These are phyloP conservation scores for Notothenia coriiceps DNA, from an alignment of 2,113 vertebrate genomes.

Conservation along the genomic window DNA sequence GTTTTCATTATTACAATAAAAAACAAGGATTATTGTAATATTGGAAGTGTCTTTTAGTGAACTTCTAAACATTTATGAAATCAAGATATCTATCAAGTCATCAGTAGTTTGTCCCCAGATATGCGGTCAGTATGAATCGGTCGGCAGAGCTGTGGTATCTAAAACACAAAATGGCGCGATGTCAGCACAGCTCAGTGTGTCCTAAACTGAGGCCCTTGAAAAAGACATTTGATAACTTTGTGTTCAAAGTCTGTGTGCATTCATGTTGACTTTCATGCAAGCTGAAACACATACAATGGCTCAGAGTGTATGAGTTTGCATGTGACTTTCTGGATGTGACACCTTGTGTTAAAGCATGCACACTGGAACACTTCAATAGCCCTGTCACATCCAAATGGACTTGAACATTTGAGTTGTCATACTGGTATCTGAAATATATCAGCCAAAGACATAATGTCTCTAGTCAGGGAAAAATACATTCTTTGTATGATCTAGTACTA, in stretches of 20 bases:
- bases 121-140: neutral
- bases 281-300: conserved; percentile 29
- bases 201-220: conserved; percentile 1
- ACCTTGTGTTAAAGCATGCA: neutral
- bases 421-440: conserved; percentile 14
- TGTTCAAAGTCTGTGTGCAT: neutral
- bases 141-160: neutral
- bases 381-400: conserved; percentile 13
- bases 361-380: conserved; percentile 13
- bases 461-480: neutral
- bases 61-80: neutral
- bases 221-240: neutral
- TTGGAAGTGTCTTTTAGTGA: neutral
- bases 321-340: neutral
- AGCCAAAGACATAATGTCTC: neutral
- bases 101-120: neutral
- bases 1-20: neutral
- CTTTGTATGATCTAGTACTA: neutral
- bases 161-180: neutral
- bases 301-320: conserved; percentile 5
- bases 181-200: neutral
- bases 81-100: neutral
- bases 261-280: neutral
- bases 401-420: conserved; percentile 2
- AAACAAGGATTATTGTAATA: neutral